Conservation (phyloP, 2,113 vertebrate species). For the Xiphophorus hellerii region DNA sequence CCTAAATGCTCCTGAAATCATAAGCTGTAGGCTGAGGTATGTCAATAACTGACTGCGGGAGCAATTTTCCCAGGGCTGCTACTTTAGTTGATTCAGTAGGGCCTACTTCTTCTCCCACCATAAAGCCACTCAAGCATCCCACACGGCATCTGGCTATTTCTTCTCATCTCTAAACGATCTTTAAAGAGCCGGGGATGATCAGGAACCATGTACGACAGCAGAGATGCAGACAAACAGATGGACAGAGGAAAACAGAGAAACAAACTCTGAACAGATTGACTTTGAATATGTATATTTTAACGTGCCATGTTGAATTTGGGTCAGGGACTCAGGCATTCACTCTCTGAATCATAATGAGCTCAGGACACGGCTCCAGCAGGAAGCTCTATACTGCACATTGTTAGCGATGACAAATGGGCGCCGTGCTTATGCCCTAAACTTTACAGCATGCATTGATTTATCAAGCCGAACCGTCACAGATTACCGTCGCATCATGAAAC, state of each 20-base stretch:
- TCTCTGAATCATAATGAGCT: conserved; percentile 62
- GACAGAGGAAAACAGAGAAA: neutral
- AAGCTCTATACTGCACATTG: conserved; percentile 16
- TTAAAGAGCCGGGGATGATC: conserved; percentile 7
- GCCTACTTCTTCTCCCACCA: conserved; percentile 47
- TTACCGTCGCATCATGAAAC: conserved; percentile 39
- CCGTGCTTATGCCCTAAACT: conserved; percentile 53
- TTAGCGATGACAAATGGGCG: conserved; percentile 58
- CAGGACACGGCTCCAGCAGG: conserved; percentile 39
- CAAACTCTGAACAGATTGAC: conserved; percentile 42
- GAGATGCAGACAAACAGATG: neutral
- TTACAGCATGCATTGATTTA: conserved; percentile 61
- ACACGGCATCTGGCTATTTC: conserved; percentile 23
- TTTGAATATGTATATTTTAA: conserved; percentile 61
- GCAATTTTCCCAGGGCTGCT: conserved; percentile 41
- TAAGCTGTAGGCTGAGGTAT: conserved; percentile 29
- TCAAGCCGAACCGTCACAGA: conserved; percentile 42
- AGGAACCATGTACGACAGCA: neutral
- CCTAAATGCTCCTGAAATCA: conserved; percentile 36
- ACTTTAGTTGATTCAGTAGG: conserved; percentile 58
- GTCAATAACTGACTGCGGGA: conserved; percentile 53
- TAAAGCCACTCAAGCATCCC: conserved; percentile 31
- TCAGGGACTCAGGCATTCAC: conserved; percentile 55
- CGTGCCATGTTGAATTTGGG: conserved; percentile 67
- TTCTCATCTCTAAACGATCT: conserved; percentile 19